Evolutionary conservation across 2,888 invertebrate genomes (phyloP).

Genomic region (Leptinotarsa rubiginosa): DNA sequence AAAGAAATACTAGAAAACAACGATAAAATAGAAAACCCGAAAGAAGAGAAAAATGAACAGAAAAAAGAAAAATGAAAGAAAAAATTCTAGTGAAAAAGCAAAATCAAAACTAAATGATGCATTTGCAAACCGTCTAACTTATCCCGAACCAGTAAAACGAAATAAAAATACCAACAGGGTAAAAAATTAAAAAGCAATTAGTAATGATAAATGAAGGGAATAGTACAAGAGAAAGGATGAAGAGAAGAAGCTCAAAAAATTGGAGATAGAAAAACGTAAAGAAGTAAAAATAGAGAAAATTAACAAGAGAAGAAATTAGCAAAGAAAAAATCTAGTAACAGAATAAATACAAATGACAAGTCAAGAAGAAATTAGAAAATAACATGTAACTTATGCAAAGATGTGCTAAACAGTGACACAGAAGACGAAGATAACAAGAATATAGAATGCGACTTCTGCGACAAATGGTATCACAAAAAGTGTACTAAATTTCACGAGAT

Average conservation of each 20-base stretch:
- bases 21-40: neutral
- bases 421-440: constrained; percentile 35
- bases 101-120: neutral
- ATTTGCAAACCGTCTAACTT: neutral
- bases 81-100: too few species aligned
- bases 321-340: constrained; percentile 24
- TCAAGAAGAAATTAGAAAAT: constrained; percentile 4
- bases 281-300: constrained; percentile 18
- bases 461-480: constrained; percentile 35
- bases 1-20: neutral
- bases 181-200: constrained; percentile 11
- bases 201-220: constrained; percentile 24
- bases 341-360: constrained; percentile 1
- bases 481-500: constrained; percentile 29
- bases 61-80: too few species aligned
- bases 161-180: constrained; percentile 18
- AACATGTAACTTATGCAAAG: constrained; percentile 24
- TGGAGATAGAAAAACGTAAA: constrained; percentile 21
- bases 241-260: constrained; percentile 16
- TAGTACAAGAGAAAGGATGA: constrained; percentile 21
- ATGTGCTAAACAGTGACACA: constrained; percentile 28
- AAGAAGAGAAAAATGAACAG: too few species aligned
- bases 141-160: constrained; percentile 3
- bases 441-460: constrained; percentile 34
- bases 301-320: constrained; percentile 5